phyloP scores from a whole-genome alignment of 2,113 vertebrate genomes.

The Lota lota region DNA sequence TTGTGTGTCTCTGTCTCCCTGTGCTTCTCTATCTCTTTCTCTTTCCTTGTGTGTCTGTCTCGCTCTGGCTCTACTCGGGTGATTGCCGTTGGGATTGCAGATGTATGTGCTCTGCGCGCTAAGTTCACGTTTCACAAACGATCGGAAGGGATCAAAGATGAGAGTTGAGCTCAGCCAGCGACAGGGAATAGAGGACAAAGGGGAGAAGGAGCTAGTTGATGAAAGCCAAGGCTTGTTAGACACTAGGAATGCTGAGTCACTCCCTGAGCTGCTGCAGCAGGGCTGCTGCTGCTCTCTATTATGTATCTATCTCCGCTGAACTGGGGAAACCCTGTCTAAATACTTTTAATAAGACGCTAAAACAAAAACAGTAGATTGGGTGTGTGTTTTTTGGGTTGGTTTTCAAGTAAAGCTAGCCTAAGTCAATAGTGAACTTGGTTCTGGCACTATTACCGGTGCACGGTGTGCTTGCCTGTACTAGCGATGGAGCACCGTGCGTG shows the following conservation, averaged over 20 bases:
- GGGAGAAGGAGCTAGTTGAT: slow-evolving; percentile 7
- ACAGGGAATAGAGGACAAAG: slow-evolving; percentile 7
- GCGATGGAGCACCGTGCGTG: no score
- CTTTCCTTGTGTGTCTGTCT: no score
- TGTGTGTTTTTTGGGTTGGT: no score
- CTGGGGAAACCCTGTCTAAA: slow-evolving; percentile 54
- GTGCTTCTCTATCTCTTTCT: no score
- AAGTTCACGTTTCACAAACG: slow-evolving; percentile 15
- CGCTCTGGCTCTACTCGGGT: slow-evolving; percentile 37
- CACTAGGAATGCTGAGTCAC: slow-evolving; percentile 57
- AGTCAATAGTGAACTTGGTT: no score
- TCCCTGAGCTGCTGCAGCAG: slow-evolving; percentile 46
- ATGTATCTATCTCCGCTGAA: slow-evolving; percentile 35
- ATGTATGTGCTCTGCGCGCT: slow-evolving; percentile 51
- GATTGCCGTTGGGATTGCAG: slow-evolving; percentile 61
- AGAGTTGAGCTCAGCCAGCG: slow-evolving; percentile 7
- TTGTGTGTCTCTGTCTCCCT: no score
- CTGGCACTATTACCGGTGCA: no score
- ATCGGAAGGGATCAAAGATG: slow-evolving; percentile 37
- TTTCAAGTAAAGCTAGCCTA: no score
- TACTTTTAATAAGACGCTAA: no score
- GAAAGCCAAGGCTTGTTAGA: slow-evolving; percentile 24
- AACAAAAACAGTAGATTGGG: no score
- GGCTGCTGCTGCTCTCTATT: slow-evolving; percentile 47
- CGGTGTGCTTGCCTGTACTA: no score